Evolutionary conservation across 2,113 vertebrate species (phyloP).

Genomic region (Lophochroa leadbeateri): DNA sequence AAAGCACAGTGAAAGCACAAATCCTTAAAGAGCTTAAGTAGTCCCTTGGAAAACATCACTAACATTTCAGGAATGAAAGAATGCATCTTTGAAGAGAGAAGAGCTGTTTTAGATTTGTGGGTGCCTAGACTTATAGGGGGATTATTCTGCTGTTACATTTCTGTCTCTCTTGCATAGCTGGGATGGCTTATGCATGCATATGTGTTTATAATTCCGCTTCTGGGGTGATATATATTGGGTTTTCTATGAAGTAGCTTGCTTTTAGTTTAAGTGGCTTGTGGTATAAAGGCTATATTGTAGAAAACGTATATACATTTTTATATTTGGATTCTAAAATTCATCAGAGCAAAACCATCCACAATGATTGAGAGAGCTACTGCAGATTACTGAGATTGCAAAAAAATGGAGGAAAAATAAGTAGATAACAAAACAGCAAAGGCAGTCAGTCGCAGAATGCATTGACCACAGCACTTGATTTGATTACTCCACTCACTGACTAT

Average conservation of each 20-base stretch:
- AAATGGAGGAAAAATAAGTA: background rate
- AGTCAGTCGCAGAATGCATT: background rate
- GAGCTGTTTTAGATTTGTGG: background rate
- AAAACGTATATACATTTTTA: background rate
- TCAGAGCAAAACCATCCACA: background rate
- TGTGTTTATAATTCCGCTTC: background rate
- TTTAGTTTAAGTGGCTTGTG: background rate
- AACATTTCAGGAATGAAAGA: background rate
- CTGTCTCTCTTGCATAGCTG: background rate
- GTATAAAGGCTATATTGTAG: background rate
- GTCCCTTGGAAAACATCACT: background rate
- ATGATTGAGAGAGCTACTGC: background rate
- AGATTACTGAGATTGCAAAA: background rate
- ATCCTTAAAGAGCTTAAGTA: background rate
- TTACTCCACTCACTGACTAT: background rate
- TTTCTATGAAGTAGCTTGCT: background rate
- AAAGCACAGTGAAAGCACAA: background rate
- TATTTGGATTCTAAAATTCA: constrained; percentile 6
- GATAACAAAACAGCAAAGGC: background rate
- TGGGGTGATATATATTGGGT: background rate
- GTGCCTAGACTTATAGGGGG: background rate
- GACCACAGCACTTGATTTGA: background rate
- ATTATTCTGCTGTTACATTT: background rate
- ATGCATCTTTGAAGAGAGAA: background rate
- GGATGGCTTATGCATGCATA: background rate